Conservation (phyloP, 2,113 vertebrate species). For the Desmodus rotundus region DNA sequence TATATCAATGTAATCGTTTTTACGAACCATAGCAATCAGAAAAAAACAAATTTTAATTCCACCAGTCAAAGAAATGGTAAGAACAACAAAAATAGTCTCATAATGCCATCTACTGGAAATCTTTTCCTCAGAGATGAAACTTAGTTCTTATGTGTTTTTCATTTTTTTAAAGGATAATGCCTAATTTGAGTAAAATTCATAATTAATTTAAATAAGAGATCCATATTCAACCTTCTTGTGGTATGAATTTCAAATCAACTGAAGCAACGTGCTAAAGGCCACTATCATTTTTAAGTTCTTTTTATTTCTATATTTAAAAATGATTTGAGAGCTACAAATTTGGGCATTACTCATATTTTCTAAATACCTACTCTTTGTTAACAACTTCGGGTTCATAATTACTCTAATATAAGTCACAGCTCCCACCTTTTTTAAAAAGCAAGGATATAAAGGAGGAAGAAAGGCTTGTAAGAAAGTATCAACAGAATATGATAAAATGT, state of each 20-base stretch:
- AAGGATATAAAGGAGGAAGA: not conserved
- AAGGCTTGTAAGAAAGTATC: not conserved
- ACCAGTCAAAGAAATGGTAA: not conserved
- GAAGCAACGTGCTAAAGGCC: not conserved
- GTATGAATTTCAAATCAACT: not conserved
- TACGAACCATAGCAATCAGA: constrained; percentile 40
- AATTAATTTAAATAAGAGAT: constrained; percentile 23
- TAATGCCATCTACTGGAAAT: constrained; percentile 81
- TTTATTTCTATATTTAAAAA: constrained; percentile 15
- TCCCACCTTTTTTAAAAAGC: not conserved
- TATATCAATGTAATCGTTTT: constrained; percentile 4
- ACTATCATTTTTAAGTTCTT: constrained; percentile 19
- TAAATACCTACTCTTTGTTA: not conserved
- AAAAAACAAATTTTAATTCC: constrained; percentile 57
- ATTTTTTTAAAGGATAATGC: not conserved
- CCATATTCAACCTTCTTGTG: not conserved
- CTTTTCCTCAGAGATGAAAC: constrained; percentile 47
- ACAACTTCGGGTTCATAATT: not conserved
- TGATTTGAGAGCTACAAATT: not conserved
- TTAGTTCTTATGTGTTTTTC: not conserved
- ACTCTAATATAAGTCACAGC: not conserved
- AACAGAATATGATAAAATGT: not conserved
- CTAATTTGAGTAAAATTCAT: constrained; percentile 11
- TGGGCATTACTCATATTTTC: not conserved
- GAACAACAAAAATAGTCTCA: constrained; percentile 60